phyloP scores from a whole-genome alignment of 2,888 invertebrate genomes.

The Lobophora halterata region DNA sequence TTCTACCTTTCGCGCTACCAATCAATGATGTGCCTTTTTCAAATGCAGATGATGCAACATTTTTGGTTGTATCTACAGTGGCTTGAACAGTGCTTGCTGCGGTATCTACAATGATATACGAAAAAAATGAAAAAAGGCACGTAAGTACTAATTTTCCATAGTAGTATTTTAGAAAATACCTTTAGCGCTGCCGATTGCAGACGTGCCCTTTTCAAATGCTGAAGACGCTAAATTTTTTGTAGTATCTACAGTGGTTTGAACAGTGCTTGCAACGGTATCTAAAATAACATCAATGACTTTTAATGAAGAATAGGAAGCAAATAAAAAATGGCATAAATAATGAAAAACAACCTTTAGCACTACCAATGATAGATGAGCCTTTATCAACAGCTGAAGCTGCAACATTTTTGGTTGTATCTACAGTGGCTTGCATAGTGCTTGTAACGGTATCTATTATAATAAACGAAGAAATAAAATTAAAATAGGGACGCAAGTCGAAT shows the following conservation, averaged over 20 bases:
- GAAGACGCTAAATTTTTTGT: slow-evolving; percentile 48
- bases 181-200: slow-evolving; percentile 41
- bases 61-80: slow-evolving; percentile 44
- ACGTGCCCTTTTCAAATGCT: slow-evolving; percentile 45
- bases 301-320: slow-evolving; percentile 12
- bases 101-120: slow-evolving; percentile 41
- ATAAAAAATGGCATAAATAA: slow-evolving; percentile 11
- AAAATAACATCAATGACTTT: slow-evolving; percentile 22
- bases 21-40: slow-evolving; percentile 45
- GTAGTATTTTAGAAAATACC: slow-evolving; percentile 28
- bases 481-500: too few relatives aligned
- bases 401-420: slow-evolving; percentile 51
- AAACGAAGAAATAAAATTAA: slow-evolving; percentile 4
- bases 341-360: slow-evolving; percentile 44
- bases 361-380: slow-evolving; percentile 44
- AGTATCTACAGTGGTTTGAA: slow-evolving; percentile 44
- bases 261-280: slow-evolving; percentile 45
- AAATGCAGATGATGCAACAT: slow-evolving; percentile 39
- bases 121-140: neutral
- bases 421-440: slow-evolving; percentile 43
- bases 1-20: slow-evolving; percentile 47
- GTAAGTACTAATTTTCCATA: neutral
- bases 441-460: slow-evolving; percentile 45
- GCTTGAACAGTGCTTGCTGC: slow-evolving; percentile 36
- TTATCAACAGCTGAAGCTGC: slow-evolving; percentile 48